Base-by-base conservation (phyloP, 1,140 invertebrate species). In the Pissodes strobi region DNA sequence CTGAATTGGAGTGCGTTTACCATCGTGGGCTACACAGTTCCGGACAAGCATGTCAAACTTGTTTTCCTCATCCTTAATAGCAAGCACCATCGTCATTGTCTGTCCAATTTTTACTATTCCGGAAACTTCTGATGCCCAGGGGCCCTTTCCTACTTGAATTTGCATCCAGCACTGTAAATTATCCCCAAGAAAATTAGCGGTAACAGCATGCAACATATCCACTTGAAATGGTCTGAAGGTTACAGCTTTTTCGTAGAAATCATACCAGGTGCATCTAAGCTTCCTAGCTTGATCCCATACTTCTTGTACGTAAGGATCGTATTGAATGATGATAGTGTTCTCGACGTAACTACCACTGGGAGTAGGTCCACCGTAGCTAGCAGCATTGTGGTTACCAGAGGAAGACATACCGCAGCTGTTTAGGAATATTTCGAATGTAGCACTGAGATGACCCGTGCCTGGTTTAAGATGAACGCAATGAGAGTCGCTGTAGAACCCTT, bases 141-240 rank as follows among this genome's bases (percentile, higher is more conserved):
- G 94, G 55, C 94, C 93, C 77, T 94, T 95, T 21, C 94, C 94
- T 17, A 94, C 92, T 79, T 96, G 93, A 66, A 96, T 95, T 78
- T 95, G 93, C 93, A 95, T 95, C 93, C 93, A 96, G 78, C 93
- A 96, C 76, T 95, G 93, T 52, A 96, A 82, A 79, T 96, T 96
- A 80, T 96, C 94, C 12, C 94, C 94, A 63, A 95, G 83, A 84
- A 96, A 96, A 82, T 96, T 95, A 13, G 93, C 93, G 0, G 93
- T 94, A 18, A 95, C 93, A 0, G 93, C 93, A 74, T 96, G 91
- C 64, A 96, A 74, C 91, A 94, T 95, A 76, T 96, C 93, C 15
- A 96, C 93, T 81, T 92, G 90, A 87, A 95, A 96, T 18, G 93
- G 93, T 70, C 92, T 83, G 82, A 96, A 95, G 8, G 93, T 94